phyloP scores from a whole-genome alignment of 1,140 invertebrate species.

The Medauroidea extradentata region DNA sequence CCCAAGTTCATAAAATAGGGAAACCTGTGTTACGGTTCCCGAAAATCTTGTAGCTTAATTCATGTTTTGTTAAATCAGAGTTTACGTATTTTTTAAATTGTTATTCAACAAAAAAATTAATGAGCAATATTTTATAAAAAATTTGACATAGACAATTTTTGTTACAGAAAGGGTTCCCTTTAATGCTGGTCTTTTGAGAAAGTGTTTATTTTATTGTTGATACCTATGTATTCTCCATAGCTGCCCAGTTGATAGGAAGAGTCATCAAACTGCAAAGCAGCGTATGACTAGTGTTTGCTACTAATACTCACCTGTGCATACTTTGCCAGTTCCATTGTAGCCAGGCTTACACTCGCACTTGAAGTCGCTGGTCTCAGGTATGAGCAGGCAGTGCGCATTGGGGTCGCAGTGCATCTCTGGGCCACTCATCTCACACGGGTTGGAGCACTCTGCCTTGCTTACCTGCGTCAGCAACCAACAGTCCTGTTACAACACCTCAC shows the following conservation, averaged over 20 bases:
- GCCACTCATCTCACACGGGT: slow-evolving; percentile 84
- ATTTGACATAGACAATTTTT: no score
- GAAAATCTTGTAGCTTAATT: no score
- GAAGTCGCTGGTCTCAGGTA: slow-evolving; percentile 80
- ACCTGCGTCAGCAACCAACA: slow-evolving; percentile 49
- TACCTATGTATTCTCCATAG: no score
- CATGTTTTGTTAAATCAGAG: no score
- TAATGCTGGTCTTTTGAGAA: background rate
- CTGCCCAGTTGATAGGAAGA: no score
- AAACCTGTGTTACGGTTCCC: no score
- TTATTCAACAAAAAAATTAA: no score
- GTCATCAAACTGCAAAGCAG: no score
- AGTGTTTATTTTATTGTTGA: background rate
- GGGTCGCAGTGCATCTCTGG: slow-evolving; percentile 79
- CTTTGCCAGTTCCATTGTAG: slow-evolving; percentile 82
- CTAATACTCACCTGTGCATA: slow-evolving; percentile 62
- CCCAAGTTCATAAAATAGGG: no score
- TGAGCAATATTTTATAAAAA: no score
- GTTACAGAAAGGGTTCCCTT: background rate
- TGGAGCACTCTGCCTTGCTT: slow-evolving; percentile 79
- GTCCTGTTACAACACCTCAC: background rate
- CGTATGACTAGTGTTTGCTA: no score
- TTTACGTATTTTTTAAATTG: no score
- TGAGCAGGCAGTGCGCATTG: slow-evolving; percentile 85
- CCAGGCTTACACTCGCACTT: slow-evolving; percentile 92